Evolutionary conservation across 2,113 vertebrate genomes (phyloP), one percentile per base, ranked within the genome.

Genomic region (Meriones unguiculatus): DNA sequence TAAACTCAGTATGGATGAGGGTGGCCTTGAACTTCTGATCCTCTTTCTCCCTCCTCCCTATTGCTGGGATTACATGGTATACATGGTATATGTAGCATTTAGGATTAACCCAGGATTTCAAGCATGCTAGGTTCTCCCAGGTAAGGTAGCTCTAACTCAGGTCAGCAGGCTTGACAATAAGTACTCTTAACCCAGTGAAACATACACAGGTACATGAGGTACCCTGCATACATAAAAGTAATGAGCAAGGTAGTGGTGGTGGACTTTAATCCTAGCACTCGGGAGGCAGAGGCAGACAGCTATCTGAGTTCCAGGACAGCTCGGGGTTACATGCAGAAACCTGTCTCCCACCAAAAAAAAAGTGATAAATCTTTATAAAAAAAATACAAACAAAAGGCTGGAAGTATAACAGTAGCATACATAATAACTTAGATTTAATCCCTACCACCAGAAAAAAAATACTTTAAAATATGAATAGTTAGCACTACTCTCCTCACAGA

Each of bases 401-500:
- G 46, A 77, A 64, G 38, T 72, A 7, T 32, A n/a, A 24, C 20
- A 41, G n/a, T 65, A 8, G 13, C 50, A 72, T 87, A 41, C 30
- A 25, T 59, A 52, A 81, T 52, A 35, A 46, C 30, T 52, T 88
- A 25, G 6, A 6, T 81, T 80, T 41, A 70, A 77, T 18, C 52
- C 28, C 64, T 8, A 87, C 15, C 9, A 78, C 25, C 70, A 25
- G 64, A 24, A 14, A 86, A 75, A 25, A 35, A 12, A 57, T 13
- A 57, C 15, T 11, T 57, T 50, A 87, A 78, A 91, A 10, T 89
- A 35, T 64, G 17, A 57, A 85, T 65, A 86, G 80, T 89, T 67
- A n/a, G 85, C 38, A 86, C n/a, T 59, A 20, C 2, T 57, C n/a
- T 81, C 35, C 77, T 75, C 18, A 75, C 35, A 87, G 89, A 97